Base-by-base conservation (phyloP, 2,888 invertebrate genomes). In the Chrysotoxum bicinctum region DNA sequence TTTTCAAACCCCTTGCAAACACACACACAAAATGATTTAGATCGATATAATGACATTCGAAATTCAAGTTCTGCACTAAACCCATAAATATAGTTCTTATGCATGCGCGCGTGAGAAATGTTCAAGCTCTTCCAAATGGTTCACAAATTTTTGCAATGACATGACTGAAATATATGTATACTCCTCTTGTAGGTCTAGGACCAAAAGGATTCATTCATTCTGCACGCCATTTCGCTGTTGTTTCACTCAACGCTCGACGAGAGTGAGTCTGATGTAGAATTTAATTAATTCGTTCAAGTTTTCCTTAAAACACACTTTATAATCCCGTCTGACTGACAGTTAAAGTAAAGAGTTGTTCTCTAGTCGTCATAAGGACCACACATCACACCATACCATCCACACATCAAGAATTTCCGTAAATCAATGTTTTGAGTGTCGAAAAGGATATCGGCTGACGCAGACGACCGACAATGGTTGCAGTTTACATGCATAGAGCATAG, bases 211-310 rank as follows among this genome's bases (percentile, higher is more conserved):
- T 43, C 16, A 50, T 50, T 50, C 14, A 23, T 48, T 48, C 8
- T 52, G 54, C 30, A 32, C 30, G 54, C 69, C 69, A 58, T 50
- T 40, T 40, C 21, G 43, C 14, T 35, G 77, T 21, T 37, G 35
- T 21, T 58, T 23, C 54, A 32, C 16, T 54, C 6, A 14, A 30
- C 54, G 10, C 50, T 7, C 30, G 16, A 30, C n/a, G 16, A 30
- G 10, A 10, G 19, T 14, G 56, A 37, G 40, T 56, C 70, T 69
- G 69, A 66, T 76, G 50, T n/a, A 52, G 66, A 72, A 77, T 82
- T 76, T 77, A 77, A 72, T 72, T 77, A 73, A 77, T 77, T 82
- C 66, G 60, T 66, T 82, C 26, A 66, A 66, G 76, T 72, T 72
- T 66, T 72, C 66, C 66, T 54, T 52, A 58, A 58, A 58, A 58